phyloP scores from a whole-genome alignment of 1,140 invertebrate genomes.

The Neoseiulus cucumeris region DNA sequence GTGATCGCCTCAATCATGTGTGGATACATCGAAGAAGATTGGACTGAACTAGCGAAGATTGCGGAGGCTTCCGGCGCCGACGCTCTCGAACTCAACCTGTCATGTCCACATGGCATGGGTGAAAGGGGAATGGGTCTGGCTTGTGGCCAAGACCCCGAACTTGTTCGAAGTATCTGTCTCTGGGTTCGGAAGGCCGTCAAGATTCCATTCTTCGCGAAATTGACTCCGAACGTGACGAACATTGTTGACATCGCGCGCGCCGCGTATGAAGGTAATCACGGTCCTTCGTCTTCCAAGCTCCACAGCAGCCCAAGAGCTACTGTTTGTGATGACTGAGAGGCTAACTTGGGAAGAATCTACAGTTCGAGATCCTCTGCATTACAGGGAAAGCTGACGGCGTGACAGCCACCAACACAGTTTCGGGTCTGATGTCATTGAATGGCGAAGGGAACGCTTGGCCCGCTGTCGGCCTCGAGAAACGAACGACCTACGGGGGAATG shows the following conservation, averaged over 20 bases:
- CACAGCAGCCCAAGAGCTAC: too few species aligned
- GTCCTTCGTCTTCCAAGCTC: too few species aligned
- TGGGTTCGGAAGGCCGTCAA: slow-evolving; percentile 68
- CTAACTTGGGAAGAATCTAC: neutral
- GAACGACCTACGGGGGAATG: slow-evolving; percentile 86
- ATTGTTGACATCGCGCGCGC: slow-evolving; percentile 70
- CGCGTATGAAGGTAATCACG: slow-evolving; percentile 54
- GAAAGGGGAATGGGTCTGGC: slow-evolving; percentile 92
- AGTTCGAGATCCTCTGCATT: slow-evolving; percentile 11
- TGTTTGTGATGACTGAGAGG: too few species aligned
- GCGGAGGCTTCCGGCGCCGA: slow-evolving; percentile 58
- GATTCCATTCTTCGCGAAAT: slow-evolving; percentile 93
- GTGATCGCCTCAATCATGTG: slow-evolving; percentile 96
- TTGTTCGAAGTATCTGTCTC: slow-evolving; percentile 67
- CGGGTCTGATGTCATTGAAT: slow-evolving; percentile 67
- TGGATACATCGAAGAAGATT: slow-evolving; percentile 62
- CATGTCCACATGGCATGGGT: slow-evolving; percentile 96
- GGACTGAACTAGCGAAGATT: slow-evolving; percentile 54
- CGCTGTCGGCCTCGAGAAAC: slow-evolving; percentile 50
- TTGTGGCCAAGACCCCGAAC: slow-evolving; percentile 66
- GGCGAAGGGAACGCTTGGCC: slow-evolving; percentile 71
- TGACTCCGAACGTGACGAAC: slow-evolving; percentile 93
- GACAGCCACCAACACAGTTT: slow-evolving; percentile 90
- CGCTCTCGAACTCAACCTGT: slow-evolving; percentile 84
- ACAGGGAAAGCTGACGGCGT: slow-evolving; percentile 74